Percentiles rank a stretch among this genome's conserved stretches.
Conservation (phyloP, 1,140 invertebrate genomes). For the Temnothorax longispinosus region DNA sequence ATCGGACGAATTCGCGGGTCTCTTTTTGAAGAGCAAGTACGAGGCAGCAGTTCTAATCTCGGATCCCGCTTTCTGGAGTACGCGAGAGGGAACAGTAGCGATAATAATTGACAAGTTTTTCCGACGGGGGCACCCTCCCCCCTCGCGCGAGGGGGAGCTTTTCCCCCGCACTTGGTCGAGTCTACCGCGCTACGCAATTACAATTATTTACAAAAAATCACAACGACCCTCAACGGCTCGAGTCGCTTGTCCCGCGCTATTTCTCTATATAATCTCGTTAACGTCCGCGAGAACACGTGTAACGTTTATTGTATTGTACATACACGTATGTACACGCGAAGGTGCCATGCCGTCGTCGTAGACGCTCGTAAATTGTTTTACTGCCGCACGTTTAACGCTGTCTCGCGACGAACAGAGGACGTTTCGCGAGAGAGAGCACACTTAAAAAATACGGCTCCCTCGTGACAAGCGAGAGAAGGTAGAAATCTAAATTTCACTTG, state of each 20-base stretch:
- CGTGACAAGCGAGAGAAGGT: background rate
- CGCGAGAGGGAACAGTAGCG: conserved; percentile 18
- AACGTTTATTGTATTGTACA: conserved; percentile 33
- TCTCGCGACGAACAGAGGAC: background rate
- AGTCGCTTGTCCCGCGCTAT: background rate
- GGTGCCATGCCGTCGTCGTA: background rate
- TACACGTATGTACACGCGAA: background rate
- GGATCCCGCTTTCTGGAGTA: conserved; percentile 5
- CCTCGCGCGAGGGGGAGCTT: background rate
- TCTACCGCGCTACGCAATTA: conserved; percentile 57
- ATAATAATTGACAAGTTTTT: conserved; percentile 67
- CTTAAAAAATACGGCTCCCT: background rate
- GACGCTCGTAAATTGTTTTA: background rate
- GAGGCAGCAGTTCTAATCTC: conserved; percentile 29
- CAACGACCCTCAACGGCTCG: conserved; percentile 38
- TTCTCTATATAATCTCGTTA: conserved; percentile 64
- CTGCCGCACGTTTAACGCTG: background rate
- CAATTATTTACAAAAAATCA: conserved; percentile 72
- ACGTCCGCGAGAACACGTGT: conserved; percentile 33
- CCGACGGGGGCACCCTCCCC: background rate
- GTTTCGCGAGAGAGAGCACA: background rate
- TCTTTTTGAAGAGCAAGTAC: background rate
- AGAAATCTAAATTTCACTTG: background rate
- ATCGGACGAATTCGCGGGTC: background rate
- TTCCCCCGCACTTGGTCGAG: conserved; percentile 34